Conservation (phyloP, 2,113 vertebrate genomes). For the Chloroceryle aenea region DNA sequence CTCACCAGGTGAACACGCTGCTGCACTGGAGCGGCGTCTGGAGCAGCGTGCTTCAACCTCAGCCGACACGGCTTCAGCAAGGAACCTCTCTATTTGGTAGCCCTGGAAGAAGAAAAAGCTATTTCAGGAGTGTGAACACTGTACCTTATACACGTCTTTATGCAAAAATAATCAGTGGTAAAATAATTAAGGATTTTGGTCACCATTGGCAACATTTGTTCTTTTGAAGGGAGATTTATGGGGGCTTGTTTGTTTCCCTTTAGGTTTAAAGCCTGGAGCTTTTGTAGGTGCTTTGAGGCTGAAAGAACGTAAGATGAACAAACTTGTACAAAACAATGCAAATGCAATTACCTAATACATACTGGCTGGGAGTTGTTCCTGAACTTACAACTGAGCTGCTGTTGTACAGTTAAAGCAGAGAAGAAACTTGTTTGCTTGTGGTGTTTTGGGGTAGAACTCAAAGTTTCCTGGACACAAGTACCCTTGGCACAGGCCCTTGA, state of each 20-base stretch:
- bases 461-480: not conserved
- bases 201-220: conserved; percentile 11
- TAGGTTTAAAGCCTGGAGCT: not conserved
- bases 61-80: not conserved
- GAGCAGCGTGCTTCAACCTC: not conserved
- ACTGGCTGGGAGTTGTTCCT: not conserved
- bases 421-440: not conserved
- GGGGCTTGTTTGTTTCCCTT: not conserved
- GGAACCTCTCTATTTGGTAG: not conserved
- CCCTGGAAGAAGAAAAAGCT: not conserved
- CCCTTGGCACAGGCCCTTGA: not conserved
- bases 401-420: not conserved
- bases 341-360: not conserved
- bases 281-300: not conserved
- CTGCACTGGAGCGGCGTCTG: accelerated
- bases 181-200: not conserved
- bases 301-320: not conserved
- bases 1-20: accelerated
- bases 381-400: not conserved
- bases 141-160: not conserved
- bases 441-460: not conserved
- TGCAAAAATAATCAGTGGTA: not conserved
- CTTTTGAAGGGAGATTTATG: not conserved
- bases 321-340: not conserved
- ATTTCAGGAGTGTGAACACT: not conserved